These are phyloP conservation scores for Corythoichthys haematopterus DNA, from an alignment of 2,113 vertebrate species.

Conservation along the genomic window DNA sequence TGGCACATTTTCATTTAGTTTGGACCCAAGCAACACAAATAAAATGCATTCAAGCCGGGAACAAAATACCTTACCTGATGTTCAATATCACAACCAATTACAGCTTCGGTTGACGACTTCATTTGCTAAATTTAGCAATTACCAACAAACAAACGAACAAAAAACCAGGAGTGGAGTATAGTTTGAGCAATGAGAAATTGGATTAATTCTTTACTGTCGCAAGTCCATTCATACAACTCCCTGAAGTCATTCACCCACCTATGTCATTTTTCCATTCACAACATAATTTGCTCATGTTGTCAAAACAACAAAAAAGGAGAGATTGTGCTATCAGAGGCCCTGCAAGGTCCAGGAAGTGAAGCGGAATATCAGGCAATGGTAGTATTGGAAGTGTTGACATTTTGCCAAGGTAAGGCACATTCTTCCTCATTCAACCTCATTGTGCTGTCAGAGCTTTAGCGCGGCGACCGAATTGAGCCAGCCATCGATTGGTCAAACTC, in stretches of 20 bases:
- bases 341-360: constrained; percentile 22
- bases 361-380: background rate
- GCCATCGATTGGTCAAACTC: constrained; percentile 29
- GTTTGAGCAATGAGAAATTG: constrained; percentile 45
- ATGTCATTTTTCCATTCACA: constrained; percentile 17
- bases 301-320: background rate
- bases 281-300: background rate
- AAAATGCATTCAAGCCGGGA: too few relatives aligned
- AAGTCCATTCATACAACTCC: constrained; percentile 43
- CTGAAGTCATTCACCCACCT: constrained; percentile 36
- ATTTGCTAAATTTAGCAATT: constrained; percentile 63
- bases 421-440: constrained; percentile 54
- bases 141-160: constrained; percentile 39
- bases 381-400: constrained; percentile 35
- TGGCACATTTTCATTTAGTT: too few relatives aligned
- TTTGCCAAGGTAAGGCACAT: constrained; percentile 63
- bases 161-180: constrained; percentile 36
- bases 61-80: constrained; percentile 25
- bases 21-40: too few relatives aligned
- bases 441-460: constrained; percentile 59
- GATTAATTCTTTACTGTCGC: constrained; percentile 54
- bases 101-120: constrained; percentile 41
- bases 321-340: constrained; percentile 12
- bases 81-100: constrained; percentile 38
- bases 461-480: constrained; percentile 23